Evolutionary conservation across 2,113 vertebrate genomes (phyloP), one percentile per base, ranked within the genome.

Genomic region (Dermatemys mawii): DNA sequence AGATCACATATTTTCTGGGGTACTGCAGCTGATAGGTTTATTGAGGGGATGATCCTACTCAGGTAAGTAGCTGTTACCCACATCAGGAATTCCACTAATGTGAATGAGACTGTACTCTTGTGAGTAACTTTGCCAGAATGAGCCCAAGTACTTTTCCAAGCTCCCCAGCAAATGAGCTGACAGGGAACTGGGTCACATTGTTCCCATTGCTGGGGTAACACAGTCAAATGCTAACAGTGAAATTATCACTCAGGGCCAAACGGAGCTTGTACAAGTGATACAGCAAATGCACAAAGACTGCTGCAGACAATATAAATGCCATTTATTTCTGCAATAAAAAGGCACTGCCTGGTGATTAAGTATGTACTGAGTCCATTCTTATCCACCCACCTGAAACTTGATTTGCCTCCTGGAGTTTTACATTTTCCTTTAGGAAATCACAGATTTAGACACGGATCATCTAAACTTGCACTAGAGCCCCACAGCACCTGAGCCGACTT

Each of bases 401-500:
- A 92, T 92, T 83, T 55, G 54, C 87, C 95, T 93, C 96, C 96
- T n/a, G 96, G 89, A 94, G 96, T 38, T 97, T 32, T 81, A 93
- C 70, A 95, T 86, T n/a, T n/a, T 96, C 95, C 46, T 94, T 94
- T 83, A 94, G 96, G 95, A 97, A 97, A 29, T 76, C 57, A 6
- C 91, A 94, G 95, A 75, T 97, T 97, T 95, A 83, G 93, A 32
- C 92, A 96, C 1, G 88, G 96, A 91, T 96, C 90, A 88, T 92
- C 95, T 90, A 87, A 97, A 88, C 92, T n/a, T 84, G 14, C 26
- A 17, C 91, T 93, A 24, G 91, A 84, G 91, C 81, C 91, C 22
- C 91, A 14, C 63, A 96, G 94, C 95, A 95, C 92, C 96, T 96
- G 94, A 97, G 88, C 92, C 2, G 11, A 91, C 96, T 94, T 96